These are phyloP conservation scores for Dryadula phaetusa DNA, from an alignment of 2,888 invertebrate species.

Conservation along the genomic window DNA sequence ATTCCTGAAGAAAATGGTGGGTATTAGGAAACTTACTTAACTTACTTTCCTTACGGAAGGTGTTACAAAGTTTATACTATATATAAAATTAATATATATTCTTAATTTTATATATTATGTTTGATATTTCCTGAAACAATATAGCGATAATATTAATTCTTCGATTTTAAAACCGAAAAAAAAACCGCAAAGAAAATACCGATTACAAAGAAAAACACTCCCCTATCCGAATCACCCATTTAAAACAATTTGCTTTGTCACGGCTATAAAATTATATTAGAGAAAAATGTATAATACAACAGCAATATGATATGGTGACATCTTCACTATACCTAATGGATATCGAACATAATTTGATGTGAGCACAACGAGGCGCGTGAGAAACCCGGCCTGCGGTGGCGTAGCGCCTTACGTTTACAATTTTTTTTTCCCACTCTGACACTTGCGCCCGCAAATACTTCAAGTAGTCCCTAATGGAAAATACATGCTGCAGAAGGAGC, in stretches of 20 bases:
- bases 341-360: constrained; percentile 5
- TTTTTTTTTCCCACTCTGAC: constrained; percentile 76
- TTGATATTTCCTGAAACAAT: no score
- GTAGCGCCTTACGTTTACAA: constrained; percentile 46
- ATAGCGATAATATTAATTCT: no score
- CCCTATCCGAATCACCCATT: background rate
- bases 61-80: no score
- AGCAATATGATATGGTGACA: constrained; percentile 1
- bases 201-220: background rate
- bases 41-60: no score
- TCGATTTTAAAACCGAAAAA: background rate
- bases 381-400: constrained; percentile 44
- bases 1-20: no score
- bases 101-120: no score
- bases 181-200: background rate
- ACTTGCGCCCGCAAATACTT: constrained; percentile 80
- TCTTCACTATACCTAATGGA: constrained; percentile 22
- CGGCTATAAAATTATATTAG: constrained; percentile 26
- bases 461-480: constrained; percentile 81
- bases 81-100: no score
- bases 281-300: no score
- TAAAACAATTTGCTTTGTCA: constrained; percentile 42
- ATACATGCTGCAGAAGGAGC: constrained; percentile 77
- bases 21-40: no score
- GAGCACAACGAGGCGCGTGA: constrained; percentile 33